phyloP scores from a whole-genome alignment of 2,888 invertebrate species.

The Cremastobaeus sp. region DNA sequence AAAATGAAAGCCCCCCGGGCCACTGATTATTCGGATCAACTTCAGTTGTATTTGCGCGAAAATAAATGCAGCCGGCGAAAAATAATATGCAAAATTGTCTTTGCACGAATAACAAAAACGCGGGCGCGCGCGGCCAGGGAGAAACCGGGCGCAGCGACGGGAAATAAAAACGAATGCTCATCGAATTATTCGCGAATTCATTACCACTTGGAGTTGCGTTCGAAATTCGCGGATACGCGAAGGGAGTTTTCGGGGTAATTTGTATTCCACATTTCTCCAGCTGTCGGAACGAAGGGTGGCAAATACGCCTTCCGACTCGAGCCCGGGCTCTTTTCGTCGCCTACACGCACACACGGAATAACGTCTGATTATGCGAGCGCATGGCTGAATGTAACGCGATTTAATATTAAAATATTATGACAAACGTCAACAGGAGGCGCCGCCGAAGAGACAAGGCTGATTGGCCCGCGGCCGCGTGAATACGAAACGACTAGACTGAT shows the following conservation, averaged over 20 bases:
- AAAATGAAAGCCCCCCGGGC: too few relatives aligned
- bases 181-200: constrained; percentile 70
- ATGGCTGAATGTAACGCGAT: constrained; percentile 77
- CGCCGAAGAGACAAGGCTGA: constrained; percentile 72
- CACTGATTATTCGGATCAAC: too few relatives aligned
- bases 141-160: background rate
- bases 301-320: constrained; percentile 63
- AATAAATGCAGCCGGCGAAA: too few relatives aligned
- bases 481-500: constrained; percentile 74
- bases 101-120: background rate
- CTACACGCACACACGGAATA: constrained; percentile 62
- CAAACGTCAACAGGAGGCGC: constrained; percentile 77
- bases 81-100: background rate
- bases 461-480: constrained; percentile 75
- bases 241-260: constrained; percentile 67
- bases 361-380: constrained; percentile 78
- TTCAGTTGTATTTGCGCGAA: too few relatives aligned
- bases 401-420: constrained; percentile 79
- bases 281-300: constrained; percentile 65
- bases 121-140: background rate
- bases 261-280: constrained; percentile 75
- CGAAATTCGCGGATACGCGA: constrained; percentile 55
- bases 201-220: constrained; percentile 59
- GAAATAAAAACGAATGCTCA: constrained; percentile 26
- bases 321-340: constrained; percentile 49